phyloP scores from a whole-genome alignment of 2,113 vertebrate species.

The Pterocles orientalis region DNA sequence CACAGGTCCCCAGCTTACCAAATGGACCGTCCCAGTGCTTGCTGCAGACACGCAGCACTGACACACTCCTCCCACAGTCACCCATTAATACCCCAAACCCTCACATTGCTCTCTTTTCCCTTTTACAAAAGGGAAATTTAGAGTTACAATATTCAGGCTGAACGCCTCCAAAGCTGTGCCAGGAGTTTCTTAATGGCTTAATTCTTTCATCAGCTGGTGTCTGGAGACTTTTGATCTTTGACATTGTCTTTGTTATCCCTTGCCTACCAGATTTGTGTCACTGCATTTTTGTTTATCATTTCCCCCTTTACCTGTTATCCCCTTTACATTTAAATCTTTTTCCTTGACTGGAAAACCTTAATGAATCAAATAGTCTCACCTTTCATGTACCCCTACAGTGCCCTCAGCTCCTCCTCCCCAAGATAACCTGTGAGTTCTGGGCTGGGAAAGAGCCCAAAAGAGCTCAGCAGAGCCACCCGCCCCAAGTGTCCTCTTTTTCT shows the following conservation, averaged over 20 bases:
- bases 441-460: not conserved
- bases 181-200: not conserved
- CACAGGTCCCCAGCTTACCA: fast-evolving
- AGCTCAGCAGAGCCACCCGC: not conserved
- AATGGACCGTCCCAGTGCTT: not conserved
- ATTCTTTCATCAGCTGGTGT: not conserved
- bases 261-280: not conserved
- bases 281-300: not conserved
- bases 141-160: not conserved
- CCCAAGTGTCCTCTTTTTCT: not conserved
- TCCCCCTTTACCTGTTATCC: not conserved
- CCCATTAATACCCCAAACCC: not conserved
- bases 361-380: not conserved
- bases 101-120: not conserved
- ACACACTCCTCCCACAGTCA: not conserved
- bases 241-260: not conserved
- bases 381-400: not conserved
- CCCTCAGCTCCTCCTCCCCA: not conserved
- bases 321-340: not conserved
- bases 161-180: not conserved
- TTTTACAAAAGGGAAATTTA: not conserved
- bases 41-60: fast-evolving
- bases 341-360: not conserved
- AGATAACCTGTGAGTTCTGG: not conserved
- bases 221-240: not conserved